These are phyloP conservation scores for Aphelinus atriplicis DNA, from an alignment of 1,140 invertebrate genomes.

Conservation along the genomic window DNA sequence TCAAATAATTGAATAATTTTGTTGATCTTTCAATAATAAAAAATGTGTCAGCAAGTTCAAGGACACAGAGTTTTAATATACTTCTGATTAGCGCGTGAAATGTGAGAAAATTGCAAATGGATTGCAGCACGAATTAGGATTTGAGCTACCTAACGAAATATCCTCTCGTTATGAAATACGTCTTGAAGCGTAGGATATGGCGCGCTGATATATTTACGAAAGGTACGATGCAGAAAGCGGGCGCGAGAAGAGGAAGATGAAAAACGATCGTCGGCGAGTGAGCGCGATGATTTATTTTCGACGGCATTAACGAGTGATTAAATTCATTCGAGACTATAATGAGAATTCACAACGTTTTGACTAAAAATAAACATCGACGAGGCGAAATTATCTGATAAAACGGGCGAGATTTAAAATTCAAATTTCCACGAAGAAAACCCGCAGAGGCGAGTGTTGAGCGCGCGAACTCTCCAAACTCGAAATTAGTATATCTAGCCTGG, in stretches of 20 bases:
- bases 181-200: background rate
- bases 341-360: background rate
- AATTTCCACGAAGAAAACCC: too few relatives aligned
- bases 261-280: background rate
- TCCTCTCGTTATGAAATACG: background rate
- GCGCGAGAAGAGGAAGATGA: conserved; percentile 39
- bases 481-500: too few relatives aligned
- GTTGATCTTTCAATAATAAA: too few relatives aligned
- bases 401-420: too few relatives aligned
- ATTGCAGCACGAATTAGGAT: background rate
- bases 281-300: background rate
- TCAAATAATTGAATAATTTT: too few relatives aligned
- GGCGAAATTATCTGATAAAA: background rate
- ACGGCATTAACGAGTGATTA: background rate
- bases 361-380: background rate
- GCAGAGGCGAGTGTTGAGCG: too few relatives aligned
- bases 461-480: too few relatives aligned
- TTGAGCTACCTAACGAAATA: background rate
- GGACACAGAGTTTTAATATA: too few relatives aligned
- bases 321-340: too few relatives aligned
- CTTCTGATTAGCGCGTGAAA: too few relatives aligned
- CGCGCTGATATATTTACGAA: conserved; percentile 17
- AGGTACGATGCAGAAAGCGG: conserved; percentile 43
- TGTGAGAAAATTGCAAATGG: background rate
- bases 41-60: too few relatives aligned